These are phyloP conservation scores for Microtus oregoni DNA, from an alignment of 2,113 vertebrate genomes.

Conservation along the genomic window DNA sequence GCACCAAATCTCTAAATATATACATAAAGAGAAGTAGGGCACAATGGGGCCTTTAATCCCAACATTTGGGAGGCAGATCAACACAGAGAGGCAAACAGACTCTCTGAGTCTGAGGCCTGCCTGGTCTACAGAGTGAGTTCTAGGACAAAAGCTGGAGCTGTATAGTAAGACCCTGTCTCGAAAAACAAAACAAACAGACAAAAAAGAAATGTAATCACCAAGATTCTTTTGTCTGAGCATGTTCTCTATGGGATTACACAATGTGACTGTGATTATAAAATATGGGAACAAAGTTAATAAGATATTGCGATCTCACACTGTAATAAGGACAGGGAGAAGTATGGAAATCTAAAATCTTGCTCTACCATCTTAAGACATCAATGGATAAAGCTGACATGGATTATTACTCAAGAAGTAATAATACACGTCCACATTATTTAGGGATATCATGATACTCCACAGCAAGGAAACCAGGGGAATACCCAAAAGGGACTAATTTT, in stretches of 20 bases:
- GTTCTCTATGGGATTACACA: not conserved
- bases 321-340: not conserved
- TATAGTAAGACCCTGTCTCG: constrained; percentile 12
- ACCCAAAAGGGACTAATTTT: not conserved
- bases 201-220: constrained; percentile 56
- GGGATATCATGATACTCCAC: not conserved
- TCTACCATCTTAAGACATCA: constrained; percentile 11
- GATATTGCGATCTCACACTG: constrained; percentile 21
- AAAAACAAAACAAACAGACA: not conserved
- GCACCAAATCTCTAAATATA: not conserved
- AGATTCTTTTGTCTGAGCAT: constrained; percentile 56
- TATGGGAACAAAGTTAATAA: constrained; percentile 57
- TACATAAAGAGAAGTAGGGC: not conserved
- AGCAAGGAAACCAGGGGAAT: not conserved
- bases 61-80: not conserved
- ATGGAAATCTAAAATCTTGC: constrained; percentile 33
- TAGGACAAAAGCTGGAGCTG: not conserved
- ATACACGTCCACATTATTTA: constrained; percentile 40
- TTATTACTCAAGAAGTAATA: not conserved
- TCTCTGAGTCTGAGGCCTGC: not conserved
- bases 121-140: not conserved
- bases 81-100: not conserved
- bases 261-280: constrained; percentile 41
- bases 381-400: not conserved
- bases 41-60: not conserved